phyloP scores from a whole-genome alignment of 2,888 invertebrate species.

The Frankliniella intonsa region DNA sequence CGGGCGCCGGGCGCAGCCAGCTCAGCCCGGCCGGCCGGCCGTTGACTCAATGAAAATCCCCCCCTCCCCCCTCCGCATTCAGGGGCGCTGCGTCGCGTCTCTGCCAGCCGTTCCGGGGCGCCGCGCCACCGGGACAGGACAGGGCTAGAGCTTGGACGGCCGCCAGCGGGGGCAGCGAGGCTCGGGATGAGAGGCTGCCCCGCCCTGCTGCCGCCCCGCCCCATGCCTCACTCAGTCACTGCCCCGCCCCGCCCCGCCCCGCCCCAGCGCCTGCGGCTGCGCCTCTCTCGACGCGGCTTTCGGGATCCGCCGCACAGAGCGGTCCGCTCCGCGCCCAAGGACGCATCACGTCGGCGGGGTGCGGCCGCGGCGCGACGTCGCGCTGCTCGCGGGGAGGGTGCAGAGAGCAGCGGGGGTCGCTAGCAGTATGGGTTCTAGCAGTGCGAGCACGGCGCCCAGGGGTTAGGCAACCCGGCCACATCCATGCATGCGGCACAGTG shows the following conservation, averaged over 20 bases:
- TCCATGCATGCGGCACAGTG: background rate
- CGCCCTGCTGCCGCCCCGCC: background rate
- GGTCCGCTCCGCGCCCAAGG: background rate
- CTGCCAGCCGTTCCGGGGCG: background rate
- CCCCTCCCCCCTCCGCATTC: background rate
- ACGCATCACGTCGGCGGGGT: background rate
- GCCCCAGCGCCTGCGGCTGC: background rate
- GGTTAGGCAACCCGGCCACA: too few species aligned
- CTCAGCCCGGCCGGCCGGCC: constrained; percentile 1
- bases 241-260: background rate
- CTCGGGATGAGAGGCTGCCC: background rate
- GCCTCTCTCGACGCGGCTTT: background rate
- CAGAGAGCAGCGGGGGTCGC: background rate
- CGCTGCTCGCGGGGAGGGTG: background rate
- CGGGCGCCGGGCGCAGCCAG: background rate
- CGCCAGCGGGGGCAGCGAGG: background rate
- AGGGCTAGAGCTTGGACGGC: background rate
- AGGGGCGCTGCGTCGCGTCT: background rate
- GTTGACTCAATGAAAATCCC: constrained; percentile 24
- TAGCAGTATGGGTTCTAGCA: background rate
- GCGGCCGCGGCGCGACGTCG: too few species aligned
- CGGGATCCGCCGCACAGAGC: background rate
- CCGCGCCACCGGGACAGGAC: background rate
- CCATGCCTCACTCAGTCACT: background rate
- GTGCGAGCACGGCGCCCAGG: too few species aligned